A percentile compares a stretch with the other conserved stretches of the same genome.
phyloP scores from a whole-genome alignment of 2,797 vertebrate genomes.

The Tokudaia muenninki region DNA sequence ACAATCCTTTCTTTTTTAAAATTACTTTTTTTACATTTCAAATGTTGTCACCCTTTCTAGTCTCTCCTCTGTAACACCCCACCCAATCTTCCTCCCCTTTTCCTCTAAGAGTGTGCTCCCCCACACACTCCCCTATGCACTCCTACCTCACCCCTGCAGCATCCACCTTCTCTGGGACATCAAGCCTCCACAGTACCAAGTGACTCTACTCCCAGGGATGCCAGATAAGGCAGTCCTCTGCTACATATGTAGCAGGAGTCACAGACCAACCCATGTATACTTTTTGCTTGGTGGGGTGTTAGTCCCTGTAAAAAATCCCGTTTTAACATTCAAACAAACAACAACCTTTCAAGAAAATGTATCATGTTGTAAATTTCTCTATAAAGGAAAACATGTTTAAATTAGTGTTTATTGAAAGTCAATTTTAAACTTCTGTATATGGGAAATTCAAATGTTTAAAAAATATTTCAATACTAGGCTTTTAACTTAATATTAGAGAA shows the following conservation, averaged over 20 bases:
- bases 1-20: neutral
- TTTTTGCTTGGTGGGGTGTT: neutral
- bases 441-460: neutral
- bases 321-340: neutral
- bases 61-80: neutral
- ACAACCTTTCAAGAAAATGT: neutral
- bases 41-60: neutral
- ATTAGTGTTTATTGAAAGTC: neutral
- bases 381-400: neutral
- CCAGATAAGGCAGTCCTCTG: neutral
- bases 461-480: neutral
- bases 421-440: neutral
- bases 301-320: neutral
- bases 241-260: neutral
- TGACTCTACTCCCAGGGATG: neutral
- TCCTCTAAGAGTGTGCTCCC: no score
- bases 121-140: no score
- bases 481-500: neutral
- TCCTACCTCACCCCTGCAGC: no score
- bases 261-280: neutral
- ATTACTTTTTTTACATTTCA: neutral
- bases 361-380: neutral
- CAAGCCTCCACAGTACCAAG: neutral
- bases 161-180: neutral
- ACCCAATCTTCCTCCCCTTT: no score